Evolutionary conservation across 2,888 invertebrate genomes (phyloP), one percentile per base, ranked within the genome.

Genomic region (Polyommatus iphigenia): DNA sequence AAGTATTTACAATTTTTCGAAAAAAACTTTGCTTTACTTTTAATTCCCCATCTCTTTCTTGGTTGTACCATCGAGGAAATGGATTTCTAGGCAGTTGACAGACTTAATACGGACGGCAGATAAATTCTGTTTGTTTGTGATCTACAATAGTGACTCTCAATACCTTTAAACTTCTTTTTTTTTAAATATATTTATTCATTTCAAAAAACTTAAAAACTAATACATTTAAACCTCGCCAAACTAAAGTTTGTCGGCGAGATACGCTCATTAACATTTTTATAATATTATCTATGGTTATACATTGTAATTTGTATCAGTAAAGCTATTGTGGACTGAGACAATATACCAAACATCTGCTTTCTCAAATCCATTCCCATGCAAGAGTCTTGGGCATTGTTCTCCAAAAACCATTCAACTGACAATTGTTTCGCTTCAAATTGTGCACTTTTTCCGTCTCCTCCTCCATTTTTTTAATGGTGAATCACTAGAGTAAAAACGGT

Each of bases 401-500:
- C 46, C 13, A 73, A 7, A 50, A 73, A 73, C 32, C 46, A 20
- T 73, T 73, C n/a, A 41, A 73, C 73, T n/a, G 73, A 73, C 32
- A 73, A 20, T 73, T 50, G 50, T 72, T 32, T 73, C 36, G 73
- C 73, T 24, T 32, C 46, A n/a, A 46, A 46, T 41, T 73, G 36
- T 73, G 41, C 18, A 41, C 41, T 36, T 46, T 73, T 73, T 36
- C 73, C 20, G 36, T 73, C 73, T 46, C 10, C 73, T 46, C 10
- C 24, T 20, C 46, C 50, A 15, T 46, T 73, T 50, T 73, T 73
- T 5, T 46, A 50, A 54, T 54, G 73, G 50, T 73, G 73, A 46
- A 41, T 73, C 73, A 73, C 73, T 73, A 24, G 41, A 46, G 50
- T 73, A 46, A 73, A 50, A 73, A 46, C n/a, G 13, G 73, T 18